phyloP scores from a whole-genome alignment of 2,113 vertebrate genomes.

The Pycnonotus jocosus region DNA sequence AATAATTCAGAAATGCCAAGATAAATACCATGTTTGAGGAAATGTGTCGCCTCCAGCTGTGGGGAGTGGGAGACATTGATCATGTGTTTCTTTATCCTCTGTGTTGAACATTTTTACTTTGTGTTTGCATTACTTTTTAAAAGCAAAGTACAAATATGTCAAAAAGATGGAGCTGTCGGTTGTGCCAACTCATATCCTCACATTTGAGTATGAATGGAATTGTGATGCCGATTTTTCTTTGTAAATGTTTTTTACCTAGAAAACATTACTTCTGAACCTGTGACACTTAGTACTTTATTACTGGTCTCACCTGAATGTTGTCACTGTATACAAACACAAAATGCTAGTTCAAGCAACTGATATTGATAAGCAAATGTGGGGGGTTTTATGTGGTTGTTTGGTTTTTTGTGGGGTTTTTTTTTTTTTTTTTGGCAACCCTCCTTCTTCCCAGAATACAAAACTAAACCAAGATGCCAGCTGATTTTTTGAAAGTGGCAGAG shows the following conservation, averaged over 20 bases:
- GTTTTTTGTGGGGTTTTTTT: no score
- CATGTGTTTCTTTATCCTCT: not conserved
- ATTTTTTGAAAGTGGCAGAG: not conserved
- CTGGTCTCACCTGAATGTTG: not conserved
- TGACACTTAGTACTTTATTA: not conserved
- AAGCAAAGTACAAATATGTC: conserved; percentile 20
- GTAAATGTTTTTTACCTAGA: not conserved
- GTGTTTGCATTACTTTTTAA: conserved; percentile 24
- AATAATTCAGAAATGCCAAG: not conserved
- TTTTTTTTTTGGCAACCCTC: not conserved
- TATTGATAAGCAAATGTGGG: not conserved
- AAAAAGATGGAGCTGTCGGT: not conserved
- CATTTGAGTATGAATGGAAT: conserved; percentile 16
- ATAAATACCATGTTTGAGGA: not conserved
- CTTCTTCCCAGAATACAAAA: not conserved
- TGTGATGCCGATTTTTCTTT: not conserved
- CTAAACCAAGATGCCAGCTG: not conserved
- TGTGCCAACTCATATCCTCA: not conserved
- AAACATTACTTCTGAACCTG: not conserved
- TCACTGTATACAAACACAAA: not conserved
- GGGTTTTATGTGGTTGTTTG: not conserved
- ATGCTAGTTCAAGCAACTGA: not conserved
- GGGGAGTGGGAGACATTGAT: not conserved
- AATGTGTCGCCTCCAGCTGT: not conserved
- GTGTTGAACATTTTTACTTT: not conserved